Evolutionary conservation across 1,140 invertebrate genomes (phyloP).

Genomic region (Copidosoma floridanum): DNA sequence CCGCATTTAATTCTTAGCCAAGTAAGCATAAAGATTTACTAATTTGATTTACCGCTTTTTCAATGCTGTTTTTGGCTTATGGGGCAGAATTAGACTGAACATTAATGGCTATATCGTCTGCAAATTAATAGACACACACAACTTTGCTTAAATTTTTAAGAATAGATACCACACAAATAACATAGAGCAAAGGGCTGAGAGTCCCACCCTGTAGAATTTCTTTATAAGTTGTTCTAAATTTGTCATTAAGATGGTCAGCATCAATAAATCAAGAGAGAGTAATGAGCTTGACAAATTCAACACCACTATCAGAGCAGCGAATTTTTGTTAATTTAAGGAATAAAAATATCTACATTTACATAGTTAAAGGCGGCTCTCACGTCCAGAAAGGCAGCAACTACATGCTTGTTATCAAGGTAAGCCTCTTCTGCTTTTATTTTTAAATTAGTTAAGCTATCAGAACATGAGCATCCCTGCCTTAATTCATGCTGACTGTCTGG

Average conservation of each 20-base stretch:
- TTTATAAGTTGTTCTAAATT: background rate
- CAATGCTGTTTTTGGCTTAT: no score
- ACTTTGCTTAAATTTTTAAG: background rate
- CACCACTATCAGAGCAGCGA: no score
- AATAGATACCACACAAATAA: conserved; percentile 11
- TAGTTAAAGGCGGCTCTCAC: conserved; percentile 30
- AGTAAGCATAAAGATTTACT: no score
- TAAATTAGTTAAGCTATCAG: conserved; percentile 14
- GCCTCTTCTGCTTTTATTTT: conserved; percentile 8
- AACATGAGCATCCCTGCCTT: conserved; percentile 17
- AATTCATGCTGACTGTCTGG: conserved; percentile 14
- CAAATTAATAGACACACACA: background rate
- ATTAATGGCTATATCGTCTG: conserved; percentile 25
- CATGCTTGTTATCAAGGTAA: background rate
- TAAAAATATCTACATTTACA: conserved; percentile 12
- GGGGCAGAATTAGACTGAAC: no score
- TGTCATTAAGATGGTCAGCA: background rate
- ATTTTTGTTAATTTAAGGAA: no score
- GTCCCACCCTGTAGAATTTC: no score
- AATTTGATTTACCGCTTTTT: no score
- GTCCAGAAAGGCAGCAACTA: no score
- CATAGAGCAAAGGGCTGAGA: no score
- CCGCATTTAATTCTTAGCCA: no score
- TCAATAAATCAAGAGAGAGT: background rate
- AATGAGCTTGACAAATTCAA: conserved; percentile 9